These are phyloP conservation scores for Selenia dentaria DNA, from an alignment of 2,888 invertebrate species.

Conservation along the genomic window DNA sequence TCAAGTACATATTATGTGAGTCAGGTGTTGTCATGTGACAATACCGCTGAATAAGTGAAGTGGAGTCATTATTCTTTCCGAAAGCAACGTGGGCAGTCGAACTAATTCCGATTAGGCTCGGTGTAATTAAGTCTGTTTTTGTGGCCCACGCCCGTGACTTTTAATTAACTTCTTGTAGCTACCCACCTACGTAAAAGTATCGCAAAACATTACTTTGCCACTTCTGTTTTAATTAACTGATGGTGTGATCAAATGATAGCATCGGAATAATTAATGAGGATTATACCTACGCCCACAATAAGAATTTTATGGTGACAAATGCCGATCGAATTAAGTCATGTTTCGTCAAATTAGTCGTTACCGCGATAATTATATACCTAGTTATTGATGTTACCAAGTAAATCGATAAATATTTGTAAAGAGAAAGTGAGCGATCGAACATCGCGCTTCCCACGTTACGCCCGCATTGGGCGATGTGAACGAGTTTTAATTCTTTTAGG, in stretches of 20 bases:
- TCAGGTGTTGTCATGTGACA: conserved; percentile 5
- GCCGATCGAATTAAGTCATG: conserved; percentile 9
- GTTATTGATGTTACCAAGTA: conserved; percentile 7
- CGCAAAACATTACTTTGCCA: conserved; percentile 23
- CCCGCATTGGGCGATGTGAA: conserved; percentile 2
- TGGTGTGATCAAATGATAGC: conserved; percentile 25
- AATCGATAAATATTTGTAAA: conserved; percentile 3
- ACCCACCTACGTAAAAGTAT: conserved; percentile 17
- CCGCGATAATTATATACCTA: background rate
- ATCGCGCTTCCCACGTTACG: conserved; percentile 23
- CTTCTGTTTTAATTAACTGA: conserved; percentile 30
- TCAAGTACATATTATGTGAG: too few species aligned
- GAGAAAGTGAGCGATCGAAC: conserved; percentile 23
- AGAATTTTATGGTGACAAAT: background rate
- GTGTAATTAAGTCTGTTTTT: conserved; percentile 13
- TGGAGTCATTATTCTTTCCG: conserved; percentile 10
- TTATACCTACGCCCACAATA: conserved; percentile 21
- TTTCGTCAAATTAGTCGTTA: background rate
- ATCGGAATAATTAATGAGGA: conserved; percentile 26
- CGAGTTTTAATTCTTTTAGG: conserved; percentile 18
- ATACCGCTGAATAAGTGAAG: conserved; percentile 4
- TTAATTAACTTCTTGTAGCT: conserved; percentile 19
- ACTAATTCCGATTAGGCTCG: conserved; percentile 10
- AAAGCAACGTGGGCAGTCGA: conserved; percentile 3
- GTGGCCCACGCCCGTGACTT: conserved; percentile 10